These are phyloP conservation scores for Brachylomia viminalis DNA, from an alignment of 2,888 invertebrate species.

Conservation along the genomic window DNA sequence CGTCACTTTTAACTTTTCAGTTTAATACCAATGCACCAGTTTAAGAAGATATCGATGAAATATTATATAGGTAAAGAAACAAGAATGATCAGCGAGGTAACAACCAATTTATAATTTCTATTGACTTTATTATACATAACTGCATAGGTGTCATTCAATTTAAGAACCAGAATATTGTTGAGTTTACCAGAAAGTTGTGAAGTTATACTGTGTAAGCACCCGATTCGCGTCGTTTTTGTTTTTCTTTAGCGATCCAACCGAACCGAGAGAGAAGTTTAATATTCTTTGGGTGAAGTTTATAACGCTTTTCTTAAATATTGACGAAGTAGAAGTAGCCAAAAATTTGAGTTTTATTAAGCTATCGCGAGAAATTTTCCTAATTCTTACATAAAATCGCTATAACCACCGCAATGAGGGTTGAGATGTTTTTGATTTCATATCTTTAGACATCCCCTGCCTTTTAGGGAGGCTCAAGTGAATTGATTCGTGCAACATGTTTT, in stretches of 20 bases:
- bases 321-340: constrained; percentile 63
- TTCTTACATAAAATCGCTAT: constrained; percentile 48
- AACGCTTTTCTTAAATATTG: constrained; percentile 69
- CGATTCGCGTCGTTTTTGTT: constrained; percentile 70
- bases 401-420: constrained; percentile 56
- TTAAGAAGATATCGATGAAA: constrained; percentile 1
- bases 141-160: constrained; percentile 58
- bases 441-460: constrained; percentile 5
- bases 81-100: not conserved
- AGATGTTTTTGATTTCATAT: constrained; percentile 55
- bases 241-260: constrained; percentile 64
- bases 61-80: not conserved
- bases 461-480: constrained; percentile 16
- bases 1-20: no score
- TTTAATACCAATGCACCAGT: no score
- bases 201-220: constrained; percentile 69
- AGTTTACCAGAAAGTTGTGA: constrained; percentile 64
- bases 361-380: constrained; percentile 62
- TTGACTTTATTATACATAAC: constrained; percentile 10
- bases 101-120: constrained; percentile 19
- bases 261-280: constrained; percentile 71
- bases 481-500: constrained; percentile 26
- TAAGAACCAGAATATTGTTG: constrained; percentile 62
- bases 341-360: constrained; percentile 69
- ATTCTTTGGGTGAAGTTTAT: constrained; percentile 70